These are phyloP conservation scores for Taeniopygia guttata DNA, from an alignment of 2,797 vertebrate genomes.

Conservation along the genomic window DNA sequence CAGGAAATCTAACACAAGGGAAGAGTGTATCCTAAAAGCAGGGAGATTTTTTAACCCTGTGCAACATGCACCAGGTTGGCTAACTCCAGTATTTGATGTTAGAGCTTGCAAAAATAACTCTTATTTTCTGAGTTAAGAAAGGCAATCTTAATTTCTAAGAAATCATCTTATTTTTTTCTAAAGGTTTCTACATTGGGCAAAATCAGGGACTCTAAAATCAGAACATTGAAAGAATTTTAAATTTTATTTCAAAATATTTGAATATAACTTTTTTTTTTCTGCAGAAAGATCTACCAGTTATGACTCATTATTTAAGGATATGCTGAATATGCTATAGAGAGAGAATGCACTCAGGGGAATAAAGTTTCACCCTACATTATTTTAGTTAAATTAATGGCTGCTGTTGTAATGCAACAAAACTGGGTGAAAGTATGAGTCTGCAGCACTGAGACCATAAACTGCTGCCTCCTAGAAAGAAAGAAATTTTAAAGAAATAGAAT, in stretches of 20 bases:
- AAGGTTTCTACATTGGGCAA: neutral
- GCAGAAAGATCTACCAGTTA: neutral
- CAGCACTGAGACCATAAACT: neutral
- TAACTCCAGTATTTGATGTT: neutral
- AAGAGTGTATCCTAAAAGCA: neutral
- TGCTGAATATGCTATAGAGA: neutral
- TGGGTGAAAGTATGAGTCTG: neutral
- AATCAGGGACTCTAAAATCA: neutral
- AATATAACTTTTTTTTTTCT: neutral
- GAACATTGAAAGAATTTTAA: neutral
- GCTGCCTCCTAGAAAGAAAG: neutral
- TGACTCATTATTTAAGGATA: neutral
- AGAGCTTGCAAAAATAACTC: neutral
- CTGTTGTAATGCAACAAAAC: neutral
- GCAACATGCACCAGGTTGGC: neutral
- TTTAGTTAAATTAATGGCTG: neutral
- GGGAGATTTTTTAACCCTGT: neutral
- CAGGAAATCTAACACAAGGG: neutral
- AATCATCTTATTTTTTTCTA: neutral
- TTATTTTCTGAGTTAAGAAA: neutral
- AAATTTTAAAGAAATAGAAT: neutral
- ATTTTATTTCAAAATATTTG: constrained; percentile 1
- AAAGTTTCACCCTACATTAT: neutral
- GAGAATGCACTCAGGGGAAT: neutral
- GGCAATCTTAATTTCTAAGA: neutral